phyloP scores from a whole-genome alignment of 30 jellyfish, hydroid and myxozoan species.

The Phacellophora camtschatica region DNA sequence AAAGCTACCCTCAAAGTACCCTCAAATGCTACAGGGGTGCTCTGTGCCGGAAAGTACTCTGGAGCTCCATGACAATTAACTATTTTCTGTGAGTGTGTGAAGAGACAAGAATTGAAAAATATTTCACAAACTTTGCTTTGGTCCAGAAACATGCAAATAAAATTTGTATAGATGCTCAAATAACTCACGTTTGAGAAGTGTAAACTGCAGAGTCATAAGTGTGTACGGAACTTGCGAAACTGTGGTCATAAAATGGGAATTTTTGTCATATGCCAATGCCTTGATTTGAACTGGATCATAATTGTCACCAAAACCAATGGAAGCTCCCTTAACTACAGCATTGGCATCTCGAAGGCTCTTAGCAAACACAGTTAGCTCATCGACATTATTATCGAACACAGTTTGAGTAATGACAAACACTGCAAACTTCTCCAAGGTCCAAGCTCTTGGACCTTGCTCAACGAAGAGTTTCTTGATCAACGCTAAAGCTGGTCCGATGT shows the following conservation, averaged over 20 bases:
- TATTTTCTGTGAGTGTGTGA: too few relatives aligned
- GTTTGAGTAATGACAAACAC: constrained; percentile 37
- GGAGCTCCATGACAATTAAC: too few relatives aligned
- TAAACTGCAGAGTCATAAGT: constrained; percentile 37
- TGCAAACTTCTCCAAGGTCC: not conserved
- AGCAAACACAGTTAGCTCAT: not conserved
- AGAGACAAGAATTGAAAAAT: too few relatives aligned
- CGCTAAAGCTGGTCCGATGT: constrained; percentile 42
- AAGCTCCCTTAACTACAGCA: not conserved
- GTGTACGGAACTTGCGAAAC: constrained; percentile 24
- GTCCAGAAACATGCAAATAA: too few relatives aligned
- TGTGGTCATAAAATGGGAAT: not conserved
- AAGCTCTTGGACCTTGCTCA: too few relatives aligned
- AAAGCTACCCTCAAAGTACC: too few relatives aligned
- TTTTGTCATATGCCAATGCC: constrained; percentile 8
- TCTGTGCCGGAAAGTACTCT: too few relatives aligned
- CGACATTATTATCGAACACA: constrained; percentile 6
- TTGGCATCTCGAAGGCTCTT: constrained; percentile 1
- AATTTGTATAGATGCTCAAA: too few relatives aligned
- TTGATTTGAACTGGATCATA: constrained; percentile 15
- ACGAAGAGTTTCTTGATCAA: constrained; percentile 1
- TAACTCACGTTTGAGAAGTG: constrained; percentile 39
- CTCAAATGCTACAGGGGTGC: too few relatives aligned
- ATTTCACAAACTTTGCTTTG: too few relatives aligned
- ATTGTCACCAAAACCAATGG: constrained; percentile 21